Evolutionary conservation across 2,888 invertebrate species (phyloP), one percentile per base, ranked within the genome.

Genomic region (Resseliella maxima): DNA sequence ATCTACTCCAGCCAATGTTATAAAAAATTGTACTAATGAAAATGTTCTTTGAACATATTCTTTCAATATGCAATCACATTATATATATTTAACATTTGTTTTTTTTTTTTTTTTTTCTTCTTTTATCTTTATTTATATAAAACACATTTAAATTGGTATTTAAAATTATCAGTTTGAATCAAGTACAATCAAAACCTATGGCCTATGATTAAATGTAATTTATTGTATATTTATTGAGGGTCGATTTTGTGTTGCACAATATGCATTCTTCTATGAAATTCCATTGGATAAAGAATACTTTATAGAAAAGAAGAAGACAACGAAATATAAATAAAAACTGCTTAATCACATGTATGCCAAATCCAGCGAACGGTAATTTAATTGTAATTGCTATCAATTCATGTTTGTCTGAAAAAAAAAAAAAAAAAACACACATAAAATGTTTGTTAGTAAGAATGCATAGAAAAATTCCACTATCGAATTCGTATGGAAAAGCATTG

Each of bases 371-470:
- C 31, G 72, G 72, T 72, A 31, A 72, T 72, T 72, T 35, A 72
- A 72, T 72, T 72, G 72, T 72, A 72, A 72, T 72, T 72, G n/a
- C 72, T 72, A 72, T 72, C 72, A 72, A 31, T 6, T 72, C 72
- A 35, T 72, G 15, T 72, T 31, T 72, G 31, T 72, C 31, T 72
- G 72, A 72, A 72, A 59, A 59, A 27, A 50, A 50, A 18, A 72
- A 18, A 6, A 50, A 50, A 50, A 15, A 18, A 18, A 2, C 3
- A 35, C 27, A 72, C 2, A 31, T 31, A 35, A 72, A 72, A 10
- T 72, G 72, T n/a, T n/a, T n/a, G n/a, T n/a, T n/a, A n/a, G n/a
- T n/a, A n/a, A n/a, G n/a, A n/a, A n/a, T n/a, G n/a, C n/a, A n/a
- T n/a, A n/a, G n/a, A n/a, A n/a, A 59, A 59, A 59, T 59, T 24